These are phyloP conservation scores for Hystrix cristata DNA, from an alignment of 2,113 vertebrate genomes.

Conservation along the genomic window DNA sequence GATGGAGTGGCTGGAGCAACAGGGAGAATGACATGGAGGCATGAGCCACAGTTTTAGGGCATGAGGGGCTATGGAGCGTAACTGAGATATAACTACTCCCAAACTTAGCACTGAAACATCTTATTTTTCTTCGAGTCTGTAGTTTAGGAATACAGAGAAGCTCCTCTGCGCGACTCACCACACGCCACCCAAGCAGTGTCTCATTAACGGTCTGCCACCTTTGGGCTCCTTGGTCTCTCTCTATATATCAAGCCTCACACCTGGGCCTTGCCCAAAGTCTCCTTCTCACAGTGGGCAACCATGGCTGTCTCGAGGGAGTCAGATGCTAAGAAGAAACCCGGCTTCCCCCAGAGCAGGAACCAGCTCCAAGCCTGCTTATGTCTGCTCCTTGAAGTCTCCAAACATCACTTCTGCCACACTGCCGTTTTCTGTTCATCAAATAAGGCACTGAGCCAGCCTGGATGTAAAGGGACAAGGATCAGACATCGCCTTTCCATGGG, in stretches of 20 bases:
- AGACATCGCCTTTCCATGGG: background rate
- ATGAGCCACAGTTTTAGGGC: background rate
- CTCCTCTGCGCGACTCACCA: background rate
- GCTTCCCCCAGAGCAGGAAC: background rate
- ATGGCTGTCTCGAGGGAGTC: background rate
- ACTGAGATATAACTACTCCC: background rate
- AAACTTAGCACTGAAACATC: background rate
- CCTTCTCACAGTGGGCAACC: background rate
- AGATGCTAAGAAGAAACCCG: background rate
- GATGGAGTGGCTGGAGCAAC: background rate
- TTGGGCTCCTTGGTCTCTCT: accelerated
- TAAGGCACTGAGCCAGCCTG: background rate
- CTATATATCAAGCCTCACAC: background rate
- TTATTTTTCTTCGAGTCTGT: background rate
- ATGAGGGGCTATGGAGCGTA: background rate
- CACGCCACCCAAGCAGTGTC: background rate
- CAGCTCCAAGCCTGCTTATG: background rate
- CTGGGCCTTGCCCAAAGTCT: background rate
- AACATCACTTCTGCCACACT: background rate
- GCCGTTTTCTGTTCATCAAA: background rate
- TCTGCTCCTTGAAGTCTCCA: background rate
- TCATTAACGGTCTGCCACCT: background rate
- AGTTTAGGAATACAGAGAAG: background rate
- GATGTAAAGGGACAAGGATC: background rate
- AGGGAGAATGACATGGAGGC: background rate